phyloP scores from a whole-genome alignment of 2,888 invertebrate species.

The Lasioglossum villosulum region DNA sequence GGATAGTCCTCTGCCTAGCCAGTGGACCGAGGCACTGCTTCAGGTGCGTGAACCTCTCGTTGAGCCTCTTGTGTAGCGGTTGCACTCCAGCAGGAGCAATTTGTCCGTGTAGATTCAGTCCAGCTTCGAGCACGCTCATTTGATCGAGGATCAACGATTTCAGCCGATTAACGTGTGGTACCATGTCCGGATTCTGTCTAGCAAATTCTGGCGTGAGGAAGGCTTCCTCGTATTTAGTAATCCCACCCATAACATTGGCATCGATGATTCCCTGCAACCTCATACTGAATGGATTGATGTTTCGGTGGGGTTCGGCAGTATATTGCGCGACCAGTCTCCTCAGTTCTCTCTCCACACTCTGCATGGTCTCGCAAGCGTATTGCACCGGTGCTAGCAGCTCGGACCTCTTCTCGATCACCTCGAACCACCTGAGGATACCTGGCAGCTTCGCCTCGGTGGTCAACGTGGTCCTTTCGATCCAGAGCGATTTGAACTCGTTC shows the following conservation, averaged over 20 bases:
- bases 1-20: slow-evolving; percentile 83
- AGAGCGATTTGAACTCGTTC: slow-evolving; percentile 97
- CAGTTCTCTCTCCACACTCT: slow-evolving; percentile 94
- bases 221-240: slow-evolving; percentile 97
- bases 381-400: slow-evolving; percentile 93
- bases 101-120: slow-evolving; percentile 93
- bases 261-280: slow-evolving; percentile 96
- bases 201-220: slow-evolving; percentile 94
- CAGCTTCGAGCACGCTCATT: slow-evolving; percentile 92
- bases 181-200: slow-evolving; percentile 86
- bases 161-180: slow-evolving; percentile 87
- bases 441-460: slow-evolving; percentile 94
- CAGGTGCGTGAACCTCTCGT: slow-evolving; percentile 94
- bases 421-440: slow-evolving; percentile 97
- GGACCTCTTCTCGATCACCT: slow-evolving; percentile 91
- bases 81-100: slow-evolving; percentile 95
- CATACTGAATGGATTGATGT: slow-evolving; percentile 97
- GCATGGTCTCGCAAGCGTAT: slow-evolving; percentile 97
- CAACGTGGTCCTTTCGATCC: slow-evolving; percentile 96
- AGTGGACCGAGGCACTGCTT: slow-evolving; percentile 91
- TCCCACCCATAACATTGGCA: slow-evolving; percentile 98
- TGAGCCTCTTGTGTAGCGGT: slow-evolving; percentile 94
- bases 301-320: slow-evolving; percentile 91
- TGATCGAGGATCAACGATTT: slow-evolving; percentile 91
- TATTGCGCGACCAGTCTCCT: slow-evolving; percentile 92